Percentiles rank a stretch among this genome's conserved stretches.
phyloP scores from a whole-genome alignment of 2,888 invertebrate species.

The Hedya salicella region DNA sequence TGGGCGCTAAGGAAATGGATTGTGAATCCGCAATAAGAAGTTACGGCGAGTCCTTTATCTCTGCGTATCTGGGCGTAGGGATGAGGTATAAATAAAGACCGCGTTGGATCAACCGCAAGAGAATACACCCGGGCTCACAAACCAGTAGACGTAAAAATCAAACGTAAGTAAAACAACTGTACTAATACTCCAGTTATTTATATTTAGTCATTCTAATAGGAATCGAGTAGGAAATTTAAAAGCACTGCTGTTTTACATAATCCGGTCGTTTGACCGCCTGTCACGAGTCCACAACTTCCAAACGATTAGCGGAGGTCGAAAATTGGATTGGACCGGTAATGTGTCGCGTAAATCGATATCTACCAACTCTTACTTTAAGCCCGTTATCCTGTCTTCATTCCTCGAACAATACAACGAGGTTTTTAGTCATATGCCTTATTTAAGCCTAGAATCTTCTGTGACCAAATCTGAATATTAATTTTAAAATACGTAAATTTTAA shows the following conservation, averaged over 20 bases:
- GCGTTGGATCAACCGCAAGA: slow-evolving; percentile 32
- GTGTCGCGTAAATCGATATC: slow-evolving; percentile 24
- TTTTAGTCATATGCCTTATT: not conserved
- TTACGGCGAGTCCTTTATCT: slow-evolving; percentile 58
- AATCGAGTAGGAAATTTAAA: slow-evolving; percentile 7
- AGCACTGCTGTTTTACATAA: slow-evolving; percentile 25
- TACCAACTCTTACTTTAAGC: not conserved
- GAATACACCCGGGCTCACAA: slow-evolving; percentile 17
- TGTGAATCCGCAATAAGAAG: slow-evolving; percentile 60
- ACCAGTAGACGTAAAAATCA: not conserved
- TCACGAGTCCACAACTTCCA: slow-evolving; percentile 34
- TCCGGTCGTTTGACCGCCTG: slow-evolving; percentile 26
- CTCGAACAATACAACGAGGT: not conserved
- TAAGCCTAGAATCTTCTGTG: too few relatives aligned
- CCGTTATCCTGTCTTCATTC: not conserved
- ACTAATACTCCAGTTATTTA: too few relatives aligned
- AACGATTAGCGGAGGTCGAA: slow-evolving; percentile 27
- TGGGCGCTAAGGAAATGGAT: slow-evolving; percentile 57
- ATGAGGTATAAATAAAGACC: slow-evolving; percentile 50
- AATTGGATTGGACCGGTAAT: slow-evolving; percentile 24
- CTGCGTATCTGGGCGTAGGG: slow-evolving; percentile 54
- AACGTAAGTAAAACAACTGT: too few relatives aligned
- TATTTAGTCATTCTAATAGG: not conserved
- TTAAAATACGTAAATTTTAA: too few relatives aligned
- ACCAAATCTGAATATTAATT: too few relatives aligned